Base-by-base conservation (phyloP, 2,888 invertebrate species). In the Nemoura dubitans region DNA sequence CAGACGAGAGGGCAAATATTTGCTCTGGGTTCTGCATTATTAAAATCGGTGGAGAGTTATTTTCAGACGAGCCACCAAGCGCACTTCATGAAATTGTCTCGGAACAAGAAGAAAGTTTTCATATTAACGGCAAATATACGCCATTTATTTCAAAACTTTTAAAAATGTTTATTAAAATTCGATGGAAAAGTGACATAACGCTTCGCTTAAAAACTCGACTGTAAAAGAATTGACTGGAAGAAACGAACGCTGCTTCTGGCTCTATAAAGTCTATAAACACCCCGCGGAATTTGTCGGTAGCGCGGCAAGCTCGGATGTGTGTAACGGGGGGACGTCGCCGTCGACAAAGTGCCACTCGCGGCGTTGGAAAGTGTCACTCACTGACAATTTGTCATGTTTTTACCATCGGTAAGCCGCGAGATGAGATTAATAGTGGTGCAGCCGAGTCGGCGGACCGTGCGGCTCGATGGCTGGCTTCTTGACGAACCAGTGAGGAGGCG, bases 321-420 rank as follows among this genome's bases (percentile, higher is more conserved):
- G n/a, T n/a, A n/a, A n/a, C n/a, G n/a, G n/a, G n/a, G n/a, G n/a
- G n/a, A n/a, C n/a, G n/a, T n/a, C n/a, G n/a, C n/a, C n/a, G n/a
- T n/a, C n/a, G n/a, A n/a, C n/a, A 10, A 80, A 14, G 0, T 42
- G 42, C 42, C 83, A 83, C 83, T 42, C 83, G 36, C 83, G 21
- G 36, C n/a, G 83, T 43, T 6, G 21, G n/a, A 16, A 42, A 42
- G 43, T 83, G 83, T 36, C 81, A 81, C 81, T 81, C 81, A 81
- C 42, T 42, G 42, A 83, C 43, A n/a, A 83, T 83, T 83, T 83
- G 83, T 83, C 83, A 83, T 42, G 43, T 83, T 83, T 83, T 83
- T 83, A 83, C 26, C 83, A 83, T 25, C 16, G 25, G 42, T 26
- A 42, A 26, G n/a, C 26, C n/a, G 82, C 26, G 36, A 6, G 83